Conservation (phyloP, 2,888 invertebrate genomes). For the Dryadula phaetusa region DNA sequence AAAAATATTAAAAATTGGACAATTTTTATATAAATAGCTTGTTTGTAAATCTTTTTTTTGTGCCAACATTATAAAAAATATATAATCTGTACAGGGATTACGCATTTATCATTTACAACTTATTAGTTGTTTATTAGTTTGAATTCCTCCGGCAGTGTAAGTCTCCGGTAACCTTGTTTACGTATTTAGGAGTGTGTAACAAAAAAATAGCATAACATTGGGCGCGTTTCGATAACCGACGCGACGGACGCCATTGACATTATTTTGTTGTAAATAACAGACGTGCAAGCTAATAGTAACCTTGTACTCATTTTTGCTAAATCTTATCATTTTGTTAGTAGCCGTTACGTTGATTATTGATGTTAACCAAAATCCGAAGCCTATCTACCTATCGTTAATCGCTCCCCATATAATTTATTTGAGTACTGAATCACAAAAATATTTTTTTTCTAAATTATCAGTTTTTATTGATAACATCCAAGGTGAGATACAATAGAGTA, state of each 20-base stretch:
- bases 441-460: slow-evolving; percentile 24
- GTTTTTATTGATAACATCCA: slow-evolving; percentile 9
- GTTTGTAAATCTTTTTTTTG: too few relatives aligned
- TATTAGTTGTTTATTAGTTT: slow-evolving; percentile 1
- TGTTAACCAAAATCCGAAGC: slow-evolving; percentile 31
- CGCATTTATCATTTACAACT: not conserved
- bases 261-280: slow-evolving; percentile 60
- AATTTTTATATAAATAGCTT: too few relatives aligned
- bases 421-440: slow-evolving; percentile 9
- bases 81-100: too few relatives aligned
- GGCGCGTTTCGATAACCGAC: slow-evolving; percentile 43
- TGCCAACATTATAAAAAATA: too few relatives aligned
- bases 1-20: too few relatives aligned
- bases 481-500: not conserved
- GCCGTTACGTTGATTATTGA: slow-evolving; percentile 34
- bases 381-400: slow-evolving; percentile 32
- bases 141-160: not conserved
- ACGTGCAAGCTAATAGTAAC: slow-evolving; percentile 59
- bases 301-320: slow-evolving; percentile 66
- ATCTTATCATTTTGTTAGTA: slow-evolving; percentile 61
- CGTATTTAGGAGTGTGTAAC: not conserved
- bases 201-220: slow-evolving; percentile 31
- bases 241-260: slow-evolving; percentile 65
- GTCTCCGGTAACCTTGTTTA: slow-evolving; percentile 15
- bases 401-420: not conserved